Percentiles rank a stretch among this genome's conserved stretches.
These are phyloP conservation scores for Bombycilla garrulus DNA, from an alignment of 2,113 vertebrate species.

Conservation along the genomic window DNA sequence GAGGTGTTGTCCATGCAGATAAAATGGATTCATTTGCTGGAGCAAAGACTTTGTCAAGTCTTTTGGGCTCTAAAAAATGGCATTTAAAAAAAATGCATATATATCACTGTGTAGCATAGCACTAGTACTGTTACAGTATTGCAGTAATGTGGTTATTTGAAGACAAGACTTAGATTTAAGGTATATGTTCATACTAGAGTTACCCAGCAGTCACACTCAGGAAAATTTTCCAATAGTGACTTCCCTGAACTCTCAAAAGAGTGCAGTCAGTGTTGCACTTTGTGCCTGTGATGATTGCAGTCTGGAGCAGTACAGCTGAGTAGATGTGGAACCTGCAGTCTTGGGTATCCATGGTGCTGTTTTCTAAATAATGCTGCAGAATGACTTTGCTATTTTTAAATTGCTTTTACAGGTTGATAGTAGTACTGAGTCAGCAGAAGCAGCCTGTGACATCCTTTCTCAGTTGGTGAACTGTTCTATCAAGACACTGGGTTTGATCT, in stretches of 20 bases:
- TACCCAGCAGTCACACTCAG: not conserved
- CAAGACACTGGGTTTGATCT: conserved; percentile 88
- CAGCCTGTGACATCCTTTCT: conserved; percentile 89
- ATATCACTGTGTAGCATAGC: rapidly evolving
- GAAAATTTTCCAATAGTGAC: not conserved
- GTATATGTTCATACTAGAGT: not conserved
- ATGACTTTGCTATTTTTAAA: not conserved
- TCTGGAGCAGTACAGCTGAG: not conserved
- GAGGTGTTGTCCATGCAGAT: not conserved
- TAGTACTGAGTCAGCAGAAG: conserved; percentile 88
- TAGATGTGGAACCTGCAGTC: not conserved
- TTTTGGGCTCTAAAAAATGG: not conserved
- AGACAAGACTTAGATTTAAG: not conserved
- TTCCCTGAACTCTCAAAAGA: not conserved
- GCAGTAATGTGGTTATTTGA: not conserved
- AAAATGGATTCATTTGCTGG: not conserved
- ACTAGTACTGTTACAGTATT: not conserved
- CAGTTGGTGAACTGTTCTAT: conserved; percentile 90
- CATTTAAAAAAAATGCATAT: rapidly evolving
- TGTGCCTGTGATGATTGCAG: not conserved
- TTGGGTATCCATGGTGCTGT: not conserved
- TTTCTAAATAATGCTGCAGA: not conserved
- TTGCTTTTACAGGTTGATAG: conserved; percentile 82
- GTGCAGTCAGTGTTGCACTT: not conserved
- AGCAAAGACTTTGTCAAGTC: not conserved